A percentile compares a stretch with the other conserved stretches of the same genome.
These are phyloP conservation scores for Melanotaenia pygmaea DNA, from an alignment of 2,797 vertebrate genomes.

Conservation along the genomic window DNA sequence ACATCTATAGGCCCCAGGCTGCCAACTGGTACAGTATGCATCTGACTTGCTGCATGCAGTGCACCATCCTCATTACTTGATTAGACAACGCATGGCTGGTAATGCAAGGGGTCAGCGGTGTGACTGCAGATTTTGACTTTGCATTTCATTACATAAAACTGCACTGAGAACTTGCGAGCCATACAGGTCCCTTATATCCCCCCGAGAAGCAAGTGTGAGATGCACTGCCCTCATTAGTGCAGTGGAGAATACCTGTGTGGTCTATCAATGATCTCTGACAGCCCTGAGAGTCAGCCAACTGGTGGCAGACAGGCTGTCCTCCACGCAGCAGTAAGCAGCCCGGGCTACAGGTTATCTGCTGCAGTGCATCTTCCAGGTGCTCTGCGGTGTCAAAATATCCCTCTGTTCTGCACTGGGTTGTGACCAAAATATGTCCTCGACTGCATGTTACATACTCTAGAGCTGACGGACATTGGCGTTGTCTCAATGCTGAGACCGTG, in stretches of 20 bases:
- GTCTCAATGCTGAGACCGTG: neutral
- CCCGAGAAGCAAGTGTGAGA: slow-evolving; percentile 31
- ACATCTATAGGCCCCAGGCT: slow-evolving; percentile 39
- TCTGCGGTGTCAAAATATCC: slow-evolving; percentile 22
- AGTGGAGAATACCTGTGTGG: slow-evolving; percentile 51
- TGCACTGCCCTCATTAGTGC: slow-evolving; percentile 49
- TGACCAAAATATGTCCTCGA: slow-evolving; percentile 28
- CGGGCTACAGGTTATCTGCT: slow-evolving; percentile 61
- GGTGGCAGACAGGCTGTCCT: slow-evolving; percentile 20
- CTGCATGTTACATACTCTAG: neutral
- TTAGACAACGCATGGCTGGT: slow-evolving; percentile 45
- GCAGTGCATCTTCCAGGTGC: slow-evolving; percentile 61
- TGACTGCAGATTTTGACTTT: slow-evolving; percentile 6
- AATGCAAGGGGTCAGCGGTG: slow-evolving; percentile 41
- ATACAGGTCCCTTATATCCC: slow-evolving; percentile 6
- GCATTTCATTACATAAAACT: slow-evolving; percentile 17
- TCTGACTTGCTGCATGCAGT: slow-evolving; percentile 56
- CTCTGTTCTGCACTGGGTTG: slow-evolving; percentile 15
- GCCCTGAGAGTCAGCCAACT: slow-evolving; percentile 48
- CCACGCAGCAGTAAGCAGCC: slow-evolving; percentile 19
- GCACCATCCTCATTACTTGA: slow-evolving; percentile 41
- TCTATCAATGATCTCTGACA: slow-evolving; percentile 57
- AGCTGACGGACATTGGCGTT: neutral
- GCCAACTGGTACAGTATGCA: slow-evolving; percentile 56
- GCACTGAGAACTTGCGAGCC: neutral